Base-by-base conservation (phyloP, 1,140 invertebrate species). In the Sesamia nonagrioides region DNA sequence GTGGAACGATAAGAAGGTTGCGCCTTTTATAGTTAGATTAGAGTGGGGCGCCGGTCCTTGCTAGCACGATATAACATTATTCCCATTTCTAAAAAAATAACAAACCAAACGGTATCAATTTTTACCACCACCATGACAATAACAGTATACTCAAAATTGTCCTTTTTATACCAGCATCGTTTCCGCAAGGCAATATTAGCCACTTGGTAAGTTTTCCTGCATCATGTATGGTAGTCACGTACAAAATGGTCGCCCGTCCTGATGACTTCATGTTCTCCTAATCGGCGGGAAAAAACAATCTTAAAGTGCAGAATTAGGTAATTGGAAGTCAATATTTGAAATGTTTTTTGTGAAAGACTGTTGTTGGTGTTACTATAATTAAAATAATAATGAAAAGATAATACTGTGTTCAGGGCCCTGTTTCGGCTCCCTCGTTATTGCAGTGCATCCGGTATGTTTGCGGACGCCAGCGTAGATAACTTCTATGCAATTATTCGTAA, bases 261-360 rank as follows among this genome's bases (percentile, higher is more conserved):
- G 74, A 77, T 77, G 74, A 77, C 74, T 77, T 77, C 61, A 54
- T 61, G 74, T 48, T 75, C 60, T 54, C 54, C 74, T 77, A 77
- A 77, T 77, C 74, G 74, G 17, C 74, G 61, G 35, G 54, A 56
- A 63, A n/a, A 61, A 76, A 76, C 56, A 48, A 63, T 48, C 40
- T 58, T 9, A 56, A 37, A 35, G 42, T 27, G 58, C 18, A 48
- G 45, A 42, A 48, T 75, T 75, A 27, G 35, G 63, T 48, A 15
- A 27, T 5, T 15, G 42, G 18, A 68, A 18, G 13, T 27, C 15
- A 17, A 50, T 45, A 33, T 50, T 68, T 7, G 18, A 27, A 15
- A n/a, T 13, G 8, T 2, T 42, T 2, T 18, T 37, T n/a, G n/a
- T n/a, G n/a, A n/a, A n/a, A n/a, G n/a, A n/a, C n/a, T n/a, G n/a